Conservation (phyloP, 2,113 vertebrate species). For the Muntiacus muntjak region DNA sequence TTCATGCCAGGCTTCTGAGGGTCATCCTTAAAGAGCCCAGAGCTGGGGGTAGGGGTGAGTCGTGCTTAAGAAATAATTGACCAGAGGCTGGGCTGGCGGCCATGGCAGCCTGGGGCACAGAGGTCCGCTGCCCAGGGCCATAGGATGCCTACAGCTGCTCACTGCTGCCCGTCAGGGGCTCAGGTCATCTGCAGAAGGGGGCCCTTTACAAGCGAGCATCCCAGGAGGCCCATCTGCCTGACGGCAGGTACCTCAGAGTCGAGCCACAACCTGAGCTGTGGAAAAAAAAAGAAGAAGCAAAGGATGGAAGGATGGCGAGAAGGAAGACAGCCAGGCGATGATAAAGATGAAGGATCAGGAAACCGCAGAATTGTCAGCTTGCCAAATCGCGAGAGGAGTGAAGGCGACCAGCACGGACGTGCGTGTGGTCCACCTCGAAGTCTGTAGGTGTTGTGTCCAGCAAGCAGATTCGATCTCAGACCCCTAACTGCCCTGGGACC, state of each 20-base stretch:
- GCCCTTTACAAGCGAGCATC: accelerated
- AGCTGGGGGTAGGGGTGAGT: accelerated
- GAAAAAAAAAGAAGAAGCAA: accelerated
- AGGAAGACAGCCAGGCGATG: background rate
- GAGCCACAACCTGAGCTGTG: background rate
- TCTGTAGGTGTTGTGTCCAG: background rate
- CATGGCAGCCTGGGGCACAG: background rate
- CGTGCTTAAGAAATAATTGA: accelerated
- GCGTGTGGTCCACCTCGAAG: accelerated
- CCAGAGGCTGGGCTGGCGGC: background rate
- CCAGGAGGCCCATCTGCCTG: background rate
- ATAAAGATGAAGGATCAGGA: accelerated
- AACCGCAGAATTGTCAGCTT: accelerated
- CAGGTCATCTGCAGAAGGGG: background rate
- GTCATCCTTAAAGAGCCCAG: background rate
- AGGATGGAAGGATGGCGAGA: accelerated
- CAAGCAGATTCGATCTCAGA: accelerated
- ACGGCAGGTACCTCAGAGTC: too few species aligned
- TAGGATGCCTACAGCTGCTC: background rate
- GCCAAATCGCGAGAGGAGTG: accelerated
- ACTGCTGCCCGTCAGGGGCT: accelerated
- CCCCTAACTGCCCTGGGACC: accelerated
- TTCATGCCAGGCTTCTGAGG: background rate
- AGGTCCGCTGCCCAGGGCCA: background rate
- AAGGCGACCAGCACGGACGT: accelerated